A percentile compares a stretch with the other conserved stretches of the same genome.
Evolutionary conservation across 2,113 vertebrate genomes (phyloP).

Genomic region (Myanophis thanlyinensis): DNA sequence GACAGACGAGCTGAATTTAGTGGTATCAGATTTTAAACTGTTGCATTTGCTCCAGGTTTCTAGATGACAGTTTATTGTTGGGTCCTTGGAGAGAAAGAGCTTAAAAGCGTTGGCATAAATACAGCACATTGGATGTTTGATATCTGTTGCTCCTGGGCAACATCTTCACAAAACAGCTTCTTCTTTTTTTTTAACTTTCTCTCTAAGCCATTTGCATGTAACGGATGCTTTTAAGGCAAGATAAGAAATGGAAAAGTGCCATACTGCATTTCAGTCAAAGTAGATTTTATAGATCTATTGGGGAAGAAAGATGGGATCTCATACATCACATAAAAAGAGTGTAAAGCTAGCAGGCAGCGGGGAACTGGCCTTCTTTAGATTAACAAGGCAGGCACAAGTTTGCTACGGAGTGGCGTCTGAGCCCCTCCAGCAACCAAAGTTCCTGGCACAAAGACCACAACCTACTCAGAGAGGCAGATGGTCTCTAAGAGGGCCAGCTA

Average conservation of each 20-base stretch:
- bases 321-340: not conserved
- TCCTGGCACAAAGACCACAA: not conserved
- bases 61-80: not conserved
- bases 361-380: not conserved
- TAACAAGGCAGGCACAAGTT: not conserved
- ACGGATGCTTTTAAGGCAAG: not conserved
- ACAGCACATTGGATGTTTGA: not conserved
- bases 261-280: not conserved
- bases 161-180: not conserved
- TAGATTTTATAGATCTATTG: not conserved
- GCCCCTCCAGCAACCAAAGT: not conserved
- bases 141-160: not conserved
- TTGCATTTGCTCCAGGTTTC: not conserved
- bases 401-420: not conserved
- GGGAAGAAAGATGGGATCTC: not conserved
- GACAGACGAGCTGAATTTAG: not conserved
- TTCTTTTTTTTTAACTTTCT: not conserved
- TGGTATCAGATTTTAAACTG: not conserved
- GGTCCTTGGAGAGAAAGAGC: not conserved
- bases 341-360: not conserved
- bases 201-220: not conserved
- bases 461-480: not conserved
- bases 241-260: not conserved
- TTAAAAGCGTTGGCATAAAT: not conserved
- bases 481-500: not conserved